Percentiles rank a stretch among this genome's conserved stretches.
Evolutionary conservation across 37 sponge, comb jelly and placozoan species (phyloP).

Genomic region (Ianthella basta): DNA sequence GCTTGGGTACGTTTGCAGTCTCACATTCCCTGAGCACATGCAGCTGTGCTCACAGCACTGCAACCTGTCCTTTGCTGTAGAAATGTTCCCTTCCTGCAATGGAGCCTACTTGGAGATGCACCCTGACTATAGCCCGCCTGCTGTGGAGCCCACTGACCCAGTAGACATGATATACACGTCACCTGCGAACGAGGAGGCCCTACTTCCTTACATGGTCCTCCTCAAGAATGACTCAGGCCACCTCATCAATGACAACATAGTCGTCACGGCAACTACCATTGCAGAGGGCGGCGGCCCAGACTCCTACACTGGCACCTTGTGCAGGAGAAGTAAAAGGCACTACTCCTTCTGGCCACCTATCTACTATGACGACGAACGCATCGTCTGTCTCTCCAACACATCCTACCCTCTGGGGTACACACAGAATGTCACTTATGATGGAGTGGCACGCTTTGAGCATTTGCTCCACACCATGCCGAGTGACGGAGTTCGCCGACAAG

Average conservation of each 20-base stretch:
- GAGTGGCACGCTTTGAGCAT: slow-evolving; percentile 50
- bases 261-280: slow-evolving; percentile 52
- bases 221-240: slow-evolving; percentile 31
- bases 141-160: slow-evolving; percentile 46
- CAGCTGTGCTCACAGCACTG: neutral
- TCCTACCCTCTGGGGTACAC: slow-evolving; percentile 47
- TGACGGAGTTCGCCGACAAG: neutral
- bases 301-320: slow-evolving; percentile 33
- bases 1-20: too few relatives aligned
- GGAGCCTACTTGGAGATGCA: slow-evolving; percentile 52
- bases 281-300: neutral
- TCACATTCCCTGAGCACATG: too few relatives aligned
- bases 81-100: neutral
- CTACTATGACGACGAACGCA: slow-evolving; percentile 5
- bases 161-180: slow-evolving; percentile 41
- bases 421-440: slow-evolving; percentile 36
- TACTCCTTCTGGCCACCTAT: slow-evolving; percentile 22
- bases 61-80: neutral
- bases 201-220: slow-evolving; percentile 35
- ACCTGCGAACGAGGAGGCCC: slow-evolving; percentile 49
- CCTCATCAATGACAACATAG: slow-evolving; percentile 38
- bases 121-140: slow-evolving; percentile 44
- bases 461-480: slow-evolving; percentile 48
- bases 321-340: slow-evolving; percentile 22
- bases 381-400: slow-evolving; percentile 33